These are phyloP conservation scores for Leucania comma DNA, from an alignment of 2,888 invertebrate species.

Conservation along the genomic window DNA sequence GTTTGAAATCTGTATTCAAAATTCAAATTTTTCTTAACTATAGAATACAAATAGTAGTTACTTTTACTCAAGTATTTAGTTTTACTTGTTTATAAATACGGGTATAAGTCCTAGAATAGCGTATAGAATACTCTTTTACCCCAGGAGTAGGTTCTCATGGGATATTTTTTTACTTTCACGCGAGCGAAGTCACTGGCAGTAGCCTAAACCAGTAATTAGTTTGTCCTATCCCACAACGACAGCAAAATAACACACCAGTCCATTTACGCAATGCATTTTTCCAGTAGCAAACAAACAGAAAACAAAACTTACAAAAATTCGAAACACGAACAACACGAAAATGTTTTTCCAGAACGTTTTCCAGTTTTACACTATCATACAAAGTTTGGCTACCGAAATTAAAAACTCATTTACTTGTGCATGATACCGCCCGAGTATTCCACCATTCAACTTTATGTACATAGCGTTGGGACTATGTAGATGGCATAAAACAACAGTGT, in stretches of 20 bases:
- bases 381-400: slow-evolving; percentile 52
- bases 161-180: too few relatives aligned
- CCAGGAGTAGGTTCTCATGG: too few relatives aligned
- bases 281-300: slow-evolving; percentile 8
- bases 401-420: slow-evolving; percentile 60
- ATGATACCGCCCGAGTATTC: slow-evolving; percentile 49
- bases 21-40: too few relatives aligned
- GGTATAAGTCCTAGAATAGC: too few relatives aligned
- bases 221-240: neutral
- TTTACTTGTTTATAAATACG: too few relatives aligned
- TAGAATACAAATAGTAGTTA: too few relatives aligned
- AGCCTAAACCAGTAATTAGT: neutral
- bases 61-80: too few relatives aligned
- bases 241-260: slow-evolving; percentile 14
- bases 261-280: slow-evolving; percentile 29
- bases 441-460: slow-evolving; percentile 5
- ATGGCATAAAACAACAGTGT: slow-evolving; percentile 34
- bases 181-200: too few relatives aligned
- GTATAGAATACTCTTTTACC: too few relatives aligned
- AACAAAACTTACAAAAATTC: slow-evolving; percentile 13
- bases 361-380: slow-evolving; percentile 41
- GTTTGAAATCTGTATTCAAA: too few relatives aligned
- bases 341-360: slow-evolving; percentile 32
- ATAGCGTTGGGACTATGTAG: neutral
- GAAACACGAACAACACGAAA: slow-evolving; percentile 26